phyloP scores from a whole-genome alignment of 1,140 invertebrate species.

The Pogonognathellus flavescens region DNA sequence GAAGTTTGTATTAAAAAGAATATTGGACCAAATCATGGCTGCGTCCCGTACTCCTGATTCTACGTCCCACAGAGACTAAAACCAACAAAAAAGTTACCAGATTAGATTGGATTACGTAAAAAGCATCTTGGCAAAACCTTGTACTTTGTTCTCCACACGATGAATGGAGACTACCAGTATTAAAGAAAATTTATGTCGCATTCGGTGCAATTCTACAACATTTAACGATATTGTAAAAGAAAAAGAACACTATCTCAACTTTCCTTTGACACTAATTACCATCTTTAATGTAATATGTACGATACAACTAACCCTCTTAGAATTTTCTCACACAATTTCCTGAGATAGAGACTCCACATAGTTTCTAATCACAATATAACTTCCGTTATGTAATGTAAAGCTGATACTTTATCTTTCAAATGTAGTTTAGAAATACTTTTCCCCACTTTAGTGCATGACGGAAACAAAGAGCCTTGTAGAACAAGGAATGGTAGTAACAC shows the following conservation, averaged over 20 bases:
- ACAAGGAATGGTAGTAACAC: too few relatives aligned
- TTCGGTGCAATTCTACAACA: conserved; percentile 2
- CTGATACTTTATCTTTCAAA: too few relatives aligned
- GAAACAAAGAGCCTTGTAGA: too few relatives aligned
- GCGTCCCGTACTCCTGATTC: conserved; percentile 59
- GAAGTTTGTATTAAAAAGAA: conserved; percentile 86
- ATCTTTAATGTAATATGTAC: neutral
- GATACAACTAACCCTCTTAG: too few relatives aligned
- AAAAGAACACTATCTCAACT: neutral
- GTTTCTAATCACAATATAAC: too few relatives aligned
- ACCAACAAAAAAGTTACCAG: conserved; percentile 6
- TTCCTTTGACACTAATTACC: conserved; percentile 21
- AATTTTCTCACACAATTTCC: too few relatives aligned
- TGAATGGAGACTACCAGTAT: neutral
- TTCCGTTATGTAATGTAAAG: too few relatives aligned
- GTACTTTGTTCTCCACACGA: neutral
- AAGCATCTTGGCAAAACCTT: neutral
- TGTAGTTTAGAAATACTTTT: too few relatives aligned
- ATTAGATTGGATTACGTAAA: conserved; percentile 13
- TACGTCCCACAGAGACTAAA: conserved; percentile 43
- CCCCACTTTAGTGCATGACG: too few relatives aligned
- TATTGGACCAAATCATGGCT: conserved; percentile 74
- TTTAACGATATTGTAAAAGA: neutral
- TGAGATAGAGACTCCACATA: too few relatives aligned
- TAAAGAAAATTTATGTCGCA: conserved; percentile 8